Evolutionary conservation across 2,888 invertebrate genomes (phyloP).

Genomic region (Hirudinaria manillensis): DNA sequence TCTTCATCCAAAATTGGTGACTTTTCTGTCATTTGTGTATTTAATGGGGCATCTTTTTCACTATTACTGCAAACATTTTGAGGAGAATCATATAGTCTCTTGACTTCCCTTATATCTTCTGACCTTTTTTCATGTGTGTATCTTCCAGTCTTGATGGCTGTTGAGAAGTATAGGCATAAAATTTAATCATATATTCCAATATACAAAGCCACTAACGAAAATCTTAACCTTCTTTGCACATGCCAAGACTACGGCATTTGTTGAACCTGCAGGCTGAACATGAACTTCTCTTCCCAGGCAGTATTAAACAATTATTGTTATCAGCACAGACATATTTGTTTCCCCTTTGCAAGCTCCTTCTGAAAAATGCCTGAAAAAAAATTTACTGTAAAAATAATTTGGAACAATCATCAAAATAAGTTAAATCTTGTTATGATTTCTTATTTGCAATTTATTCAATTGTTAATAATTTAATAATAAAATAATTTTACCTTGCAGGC

Average conservation of each 20-base stretch:
- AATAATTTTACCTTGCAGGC: constrained; percentile 44
- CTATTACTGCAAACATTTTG: not conserved
- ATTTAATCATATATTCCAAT: not conserved
- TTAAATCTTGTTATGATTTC: not conserved
- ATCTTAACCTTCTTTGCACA: constrained; percentile 50
- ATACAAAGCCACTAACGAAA: not conserved
- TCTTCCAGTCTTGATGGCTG: constrained; percentile 52
- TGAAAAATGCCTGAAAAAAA: constrained; percentile 48
- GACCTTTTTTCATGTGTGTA: constrained; percentile 50
- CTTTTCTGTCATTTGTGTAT: no score
- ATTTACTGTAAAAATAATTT: not conserved
- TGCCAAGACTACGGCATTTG: constrained; percentile 48
- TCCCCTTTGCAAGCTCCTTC: constrained; percentile 47
- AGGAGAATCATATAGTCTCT: constrained; percentile 32
- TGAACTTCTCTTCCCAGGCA: constrained; percentile 45
- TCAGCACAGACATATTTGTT: constrained; percentile 46
- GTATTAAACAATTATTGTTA: constrained; percentile 42
- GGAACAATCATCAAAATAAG: not conserved
- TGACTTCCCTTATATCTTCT: constrained; percentile 48
- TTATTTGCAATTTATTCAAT: not conserved
- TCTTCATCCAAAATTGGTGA: not conserved
- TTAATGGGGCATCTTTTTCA: not conserved
- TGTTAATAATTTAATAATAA: not conserved
- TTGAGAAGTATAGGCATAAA: not conserved
- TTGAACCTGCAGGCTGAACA: constrained; percentile 49